Evolutionary conservation across 2,797 vertebrate genomes (phyloP), one percentile per base, ranked within the genome.

Genomic region (Notolepis coatsorum): DNA sequence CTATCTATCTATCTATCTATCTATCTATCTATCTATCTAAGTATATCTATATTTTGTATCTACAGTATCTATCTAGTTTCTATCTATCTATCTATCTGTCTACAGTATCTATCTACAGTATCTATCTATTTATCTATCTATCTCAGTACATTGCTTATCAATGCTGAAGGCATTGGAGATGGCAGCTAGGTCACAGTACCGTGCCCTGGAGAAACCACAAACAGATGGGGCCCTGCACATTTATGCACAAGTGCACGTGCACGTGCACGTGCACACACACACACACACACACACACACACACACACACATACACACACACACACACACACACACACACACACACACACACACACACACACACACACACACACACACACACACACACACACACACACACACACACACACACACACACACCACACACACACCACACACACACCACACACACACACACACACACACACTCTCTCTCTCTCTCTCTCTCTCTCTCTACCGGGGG

Each of bases 161-260:
- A 58, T 45, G 77, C 64, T 79, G 80, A 84, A 85, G 80, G 82
- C 86, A 84, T 77, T 81, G 75, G 77, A 84, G 81, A 89, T 80
- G 87, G 85, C 81, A 88, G 89, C 79, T 88, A 77, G 87, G 89
- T 91, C 89, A 89, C 76, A 83, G 77, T 75, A 84, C 81, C 75
- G 80, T 38, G 70, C 81, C 79, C 66, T 84, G 75, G 85, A 85
- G 87, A 89, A 89, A 89, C 89, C 88, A 91, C 76, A 84, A 84
- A 88, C 89, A 91, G 88, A 91, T 89, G 88, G 88, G 88, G 62
- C 84, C 80, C 84, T 59, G 38, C 15, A 5, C 6, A n/a, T n/a
- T 4, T n/a, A 4, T 3, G 33, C 5, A 7, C 33, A 7, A 10
- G 2, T 3, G 4, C 31, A 3, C 31, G 13, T 12, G 4, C 31